Evolutionary conservation across 2,113 vertebrate genomes (phyloP).

Genomic region (Cinclus cinclus): DNA sequence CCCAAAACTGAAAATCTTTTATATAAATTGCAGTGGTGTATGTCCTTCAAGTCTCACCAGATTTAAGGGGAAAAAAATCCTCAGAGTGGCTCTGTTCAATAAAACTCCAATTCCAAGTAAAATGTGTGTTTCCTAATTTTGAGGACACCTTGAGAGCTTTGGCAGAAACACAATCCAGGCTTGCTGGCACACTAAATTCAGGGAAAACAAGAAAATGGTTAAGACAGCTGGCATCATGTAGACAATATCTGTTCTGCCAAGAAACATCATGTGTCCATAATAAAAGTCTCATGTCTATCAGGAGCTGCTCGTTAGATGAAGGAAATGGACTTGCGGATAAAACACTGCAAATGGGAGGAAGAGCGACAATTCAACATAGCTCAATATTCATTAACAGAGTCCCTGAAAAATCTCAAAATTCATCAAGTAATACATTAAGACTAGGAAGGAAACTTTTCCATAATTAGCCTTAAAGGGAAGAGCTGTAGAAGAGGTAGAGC

Average conservation of each 20-base stretch:
- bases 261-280: background rate
- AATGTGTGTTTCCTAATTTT: background rate
- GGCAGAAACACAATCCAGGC: background rate
- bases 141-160: background rate
- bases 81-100: background rate
- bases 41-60: background rate
- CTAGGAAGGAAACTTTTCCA: background rate
- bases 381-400: background rate
- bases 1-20: background rate
- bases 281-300: background rate
- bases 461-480: background rate
- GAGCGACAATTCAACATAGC: background rate
- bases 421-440: background rate
- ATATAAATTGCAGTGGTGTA: background rate
- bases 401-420: background rate
- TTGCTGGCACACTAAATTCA: background rate
- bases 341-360: background rate
- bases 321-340: background rate
- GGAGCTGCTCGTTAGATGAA: background rate
- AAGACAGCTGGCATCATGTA: background rate
- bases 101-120: background rate
- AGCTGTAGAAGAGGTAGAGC: background rate
- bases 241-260: background rate
- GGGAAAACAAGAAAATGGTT: background rate
- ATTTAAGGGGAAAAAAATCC: background rate